phyloP scores from a whole-genome alignment of 2,888 invertebrate species.

The Therioaphis trifolii region DNA sequence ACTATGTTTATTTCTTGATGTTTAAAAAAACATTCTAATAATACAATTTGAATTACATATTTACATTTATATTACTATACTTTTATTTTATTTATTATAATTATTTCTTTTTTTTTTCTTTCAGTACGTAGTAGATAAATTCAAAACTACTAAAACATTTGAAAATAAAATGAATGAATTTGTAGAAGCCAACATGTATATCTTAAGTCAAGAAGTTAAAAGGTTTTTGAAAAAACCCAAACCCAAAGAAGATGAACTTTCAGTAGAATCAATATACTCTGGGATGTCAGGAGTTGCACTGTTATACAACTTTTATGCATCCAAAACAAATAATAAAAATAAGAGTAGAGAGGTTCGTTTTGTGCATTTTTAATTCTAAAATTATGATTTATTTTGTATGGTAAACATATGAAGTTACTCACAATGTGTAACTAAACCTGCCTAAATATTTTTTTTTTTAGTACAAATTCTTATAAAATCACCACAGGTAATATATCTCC shows the following conservation, averaged over 20 bases:
- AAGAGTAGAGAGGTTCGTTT: slow-evolving; percentile 46
- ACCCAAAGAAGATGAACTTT: slow-evolving; percentile 19
- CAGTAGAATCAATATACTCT: slow-evolving; percentile 74
- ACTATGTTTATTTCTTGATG: too few species aligned
- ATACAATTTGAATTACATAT: too few species aligned
- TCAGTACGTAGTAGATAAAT: neutral
- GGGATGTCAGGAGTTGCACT: slow-evolving; percentile 80
- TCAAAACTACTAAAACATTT: neutral
- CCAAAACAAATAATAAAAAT: slow-evolving; percentile 63
- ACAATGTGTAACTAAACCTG: too few species aligned
- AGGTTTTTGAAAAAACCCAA: slow-evolving; percentile 4
- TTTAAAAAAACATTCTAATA: too few species aligned
- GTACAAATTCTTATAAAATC: too few species aligned
- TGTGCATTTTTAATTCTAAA: too few species aligned
- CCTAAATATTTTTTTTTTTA: too few species aligned
- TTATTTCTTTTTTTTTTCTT: neutral
- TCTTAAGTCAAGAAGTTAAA: slow-evolving; percentile 19
- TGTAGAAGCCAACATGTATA: neutral
- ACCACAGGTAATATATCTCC: too few species aligned
- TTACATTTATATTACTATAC: too few species aligned
- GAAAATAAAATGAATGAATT: neutral
- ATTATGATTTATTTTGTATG: neutral
- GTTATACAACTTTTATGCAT: slow-evolving; percentile 73
- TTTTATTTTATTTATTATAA: too few species aligned
- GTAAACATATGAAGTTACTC: too few species aligned